A percentile compares a stretch with the other conserved stretches of the same genome.
phyloP scores from a whole-genome alignment of 2,797 vertebrate species.

The Chrosomus eos region DNA sequence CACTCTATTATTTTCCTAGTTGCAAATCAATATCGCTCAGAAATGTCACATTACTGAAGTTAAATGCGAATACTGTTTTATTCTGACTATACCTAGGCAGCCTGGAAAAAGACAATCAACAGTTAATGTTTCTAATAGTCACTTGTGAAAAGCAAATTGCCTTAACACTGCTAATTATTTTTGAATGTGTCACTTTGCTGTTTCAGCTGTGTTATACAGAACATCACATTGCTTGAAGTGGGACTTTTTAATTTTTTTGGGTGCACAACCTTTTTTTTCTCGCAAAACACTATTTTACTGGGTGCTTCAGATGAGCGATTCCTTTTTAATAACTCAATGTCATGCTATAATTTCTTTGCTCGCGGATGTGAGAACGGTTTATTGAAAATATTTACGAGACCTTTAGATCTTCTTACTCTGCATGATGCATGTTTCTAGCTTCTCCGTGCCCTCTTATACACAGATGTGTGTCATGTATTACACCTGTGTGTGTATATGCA shows the following conservation, averaged over 20 bases:
- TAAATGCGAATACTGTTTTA: background rate
- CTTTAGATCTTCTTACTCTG: slow-evolving; percentile 31
- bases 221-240: slow-evolving; percentile 72
- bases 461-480: slow-evolving; percentile 13
- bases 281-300: slow-evolving; percentile 23
- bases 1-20: background rate
- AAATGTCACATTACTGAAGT: background rate
- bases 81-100: background rate
- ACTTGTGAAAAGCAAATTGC: slow-evolving; percentile 45
- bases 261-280: slow-evolving; percentile 29
- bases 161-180: slow-evolving; percentile 90
- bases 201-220: slow-evolving; percentile 58
- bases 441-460: slow-evolving; percentile 37
- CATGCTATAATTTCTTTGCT: slow-evolving; percentile 18
- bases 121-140: background rate
- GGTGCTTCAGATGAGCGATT: slow-evolving; percentile 8
- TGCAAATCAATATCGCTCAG: background rate
- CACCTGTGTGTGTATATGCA: slow-evolving; percentile 24
- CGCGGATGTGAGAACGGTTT: background rate
- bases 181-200: slow-evolving; percentile 66
- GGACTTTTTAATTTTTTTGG: slow-evolving; percentile 42
- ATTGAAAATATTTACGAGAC: slow-evolving; percentile 28
- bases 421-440: slow-evolving; percentile 44
- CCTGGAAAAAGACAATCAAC: slow-evolving; percentile 19
- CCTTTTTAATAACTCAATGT: slow-evolving; percentile 10